Percentiles rank a stretch among this genome's conserved stretches.
Conservation (phyloP, 2,888 invertebrate genomes). For the Diarsia mendica region DNA sequence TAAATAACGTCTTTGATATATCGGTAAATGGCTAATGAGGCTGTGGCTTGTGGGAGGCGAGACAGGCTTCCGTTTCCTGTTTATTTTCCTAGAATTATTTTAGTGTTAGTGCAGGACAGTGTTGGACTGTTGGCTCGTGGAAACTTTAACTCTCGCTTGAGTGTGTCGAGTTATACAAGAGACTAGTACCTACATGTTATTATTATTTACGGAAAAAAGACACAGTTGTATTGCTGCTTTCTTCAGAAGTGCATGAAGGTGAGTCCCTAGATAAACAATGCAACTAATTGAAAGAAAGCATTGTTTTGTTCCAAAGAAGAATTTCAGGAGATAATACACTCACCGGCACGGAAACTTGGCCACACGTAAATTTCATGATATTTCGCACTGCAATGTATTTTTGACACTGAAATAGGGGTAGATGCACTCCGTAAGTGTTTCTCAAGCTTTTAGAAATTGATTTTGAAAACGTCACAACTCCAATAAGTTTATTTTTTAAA, state of each 20-base stretch:
- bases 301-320: too few species aligned
- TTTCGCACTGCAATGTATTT: too few species aligned
- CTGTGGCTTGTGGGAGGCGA: neutral
- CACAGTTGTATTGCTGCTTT: neutral
- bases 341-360: too few species aligned
- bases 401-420: too few species aligned
- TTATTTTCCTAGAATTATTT: slow-evolving; percentile 14
- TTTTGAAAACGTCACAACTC: too few species aligned
- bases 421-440: too few species aligned
- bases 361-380: too few species aligned
- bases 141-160: neutral
- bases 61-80: neutral
- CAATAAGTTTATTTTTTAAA: too few species aligned
- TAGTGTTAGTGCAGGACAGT: neutral
- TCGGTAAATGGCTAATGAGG: slow-evolving; percentile 28
- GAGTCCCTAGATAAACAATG: neutral
- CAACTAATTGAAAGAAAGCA: too few species aligned
- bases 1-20: slow-evolving; percentile 16
- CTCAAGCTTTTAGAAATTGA: too few species aligned
- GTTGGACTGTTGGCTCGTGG: neutral
- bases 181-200: neutral
- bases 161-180: neutral
- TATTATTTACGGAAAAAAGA: neutral
- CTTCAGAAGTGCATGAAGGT: neutral
- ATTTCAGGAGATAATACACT: too few species aligned